phyloP scores from a whole-genome alignment of 1,140 invertebrate species.

The Caenorhabditis briggsae region DNA sequence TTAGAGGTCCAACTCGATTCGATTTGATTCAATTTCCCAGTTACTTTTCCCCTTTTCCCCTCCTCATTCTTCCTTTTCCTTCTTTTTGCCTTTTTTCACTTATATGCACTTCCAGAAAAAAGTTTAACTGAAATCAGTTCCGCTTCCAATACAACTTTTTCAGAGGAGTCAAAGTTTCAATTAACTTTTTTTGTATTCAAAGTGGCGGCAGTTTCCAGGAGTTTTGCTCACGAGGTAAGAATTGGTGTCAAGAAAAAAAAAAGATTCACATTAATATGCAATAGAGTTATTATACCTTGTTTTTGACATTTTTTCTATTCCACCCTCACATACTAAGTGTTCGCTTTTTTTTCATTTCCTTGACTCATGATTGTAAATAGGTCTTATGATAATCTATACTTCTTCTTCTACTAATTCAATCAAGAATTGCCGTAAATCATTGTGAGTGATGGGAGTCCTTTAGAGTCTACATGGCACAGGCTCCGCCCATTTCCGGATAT shows the following conservation, averaged over 20 bases:
- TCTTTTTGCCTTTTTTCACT: background rate
- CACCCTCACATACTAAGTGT: background rate
- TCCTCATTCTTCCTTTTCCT: background rate
- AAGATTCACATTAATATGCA: constrained; percentile 42
- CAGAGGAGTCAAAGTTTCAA: background rate
- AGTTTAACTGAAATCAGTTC: background rate
- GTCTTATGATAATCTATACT: background rate
- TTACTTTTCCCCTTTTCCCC: constrained; percentile 8
- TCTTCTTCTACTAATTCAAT: background rate
- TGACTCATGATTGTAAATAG: background rate
- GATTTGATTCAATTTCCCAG: constrained; percentile 24
- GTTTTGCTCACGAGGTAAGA: constrained; percentile 13
- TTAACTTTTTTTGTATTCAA: background rate
- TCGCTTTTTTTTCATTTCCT: background rate
- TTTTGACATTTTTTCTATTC: background rate
- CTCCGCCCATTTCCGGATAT: background rate
- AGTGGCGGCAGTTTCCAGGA: background rate
- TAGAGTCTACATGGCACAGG: background rate
- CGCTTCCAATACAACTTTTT: background rate
- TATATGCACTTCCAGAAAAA: constrained; percentile 25
- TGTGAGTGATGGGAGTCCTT: background rate
- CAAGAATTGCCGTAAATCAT: constrained; percentile 29
- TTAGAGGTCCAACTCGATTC: constrained; percentile 14
- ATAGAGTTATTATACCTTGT: constrained; percentile 33
- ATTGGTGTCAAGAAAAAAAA: constrained; percentile 24